Percentiles rank a stretch among this genome's conserved stretches.
Evolutionary conservation across 2,888 invertebrate genomes (phyloP).

Genomic region (Tridacna crocea): DNA sequence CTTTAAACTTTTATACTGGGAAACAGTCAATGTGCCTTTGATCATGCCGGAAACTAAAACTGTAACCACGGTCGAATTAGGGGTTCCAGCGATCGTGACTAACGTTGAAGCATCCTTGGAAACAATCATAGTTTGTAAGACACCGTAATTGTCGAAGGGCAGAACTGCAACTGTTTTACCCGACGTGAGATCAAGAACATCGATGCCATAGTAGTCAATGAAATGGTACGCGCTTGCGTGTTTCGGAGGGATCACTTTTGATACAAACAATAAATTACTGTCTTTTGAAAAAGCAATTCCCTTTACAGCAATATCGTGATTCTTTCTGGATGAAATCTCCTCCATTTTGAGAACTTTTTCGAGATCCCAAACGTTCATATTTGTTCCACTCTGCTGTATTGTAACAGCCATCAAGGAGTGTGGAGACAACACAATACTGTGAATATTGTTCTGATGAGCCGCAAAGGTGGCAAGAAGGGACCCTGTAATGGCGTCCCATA

Average conservation of each 20-base stretch:
- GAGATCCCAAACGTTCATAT: constrained; percentile 61
- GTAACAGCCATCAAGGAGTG: constrained; percentile 44
- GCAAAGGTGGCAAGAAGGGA: constrained; percentile 44
- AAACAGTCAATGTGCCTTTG: constrained; percentile 33
- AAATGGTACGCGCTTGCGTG: constrained; percentile 69
- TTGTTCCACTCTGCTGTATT: constrained; percentile 48
- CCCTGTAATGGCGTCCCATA: constrained; percentile 60
- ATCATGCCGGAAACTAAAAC: constrained; percentile 41
- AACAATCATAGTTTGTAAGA: constrained; percentile 41
- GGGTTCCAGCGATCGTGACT: constrained; percentile 42
- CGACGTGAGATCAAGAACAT: constrained; percentile 52
- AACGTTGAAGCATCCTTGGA: constrained; percentile 54
- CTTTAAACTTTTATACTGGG: constrained; percentile 46
- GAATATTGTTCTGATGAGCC: constrained; percentile 56
- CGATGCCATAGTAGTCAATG: constrained; percentile 73
- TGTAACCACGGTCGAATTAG: constrained; percentile 34
- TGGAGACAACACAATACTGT: constrained; percentile 37
- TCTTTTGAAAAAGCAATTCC: constrained; percentile 50
- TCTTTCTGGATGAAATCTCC: constrained; percentile 50
- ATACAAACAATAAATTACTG: constrained; percentile 53
- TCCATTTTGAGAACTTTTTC: constrained; percentile 54
- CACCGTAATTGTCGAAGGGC: constrained; percentile 58
- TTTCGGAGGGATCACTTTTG: constrained; percentile 57
- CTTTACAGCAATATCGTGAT: constrained; percentile 46
- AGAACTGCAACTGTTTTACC: constrained; percentile 40